Conservation (phyloP, 2,113 vertebrate species). For the Sciurus niger region DNA sequence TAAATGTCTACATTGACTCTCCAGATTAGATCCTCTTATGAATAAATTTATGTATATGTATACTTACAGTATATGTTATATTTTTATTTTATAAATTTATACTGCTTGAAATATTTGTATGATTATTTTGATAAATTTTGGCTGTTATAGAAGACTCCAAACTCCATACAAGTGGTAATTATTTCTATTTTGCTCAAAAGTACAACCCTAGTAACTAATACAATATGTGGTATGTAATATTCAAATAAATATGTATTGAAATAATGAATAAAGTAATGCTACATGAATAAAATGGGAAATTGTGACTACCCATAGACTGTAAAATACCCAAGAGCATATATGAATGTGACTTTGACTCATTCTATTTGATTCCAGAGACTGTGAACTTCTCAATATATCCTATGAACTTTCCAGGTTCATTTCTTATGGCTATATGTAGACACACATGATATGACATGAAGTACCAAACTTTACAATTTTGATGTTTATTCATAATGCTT, state of each 20-base stretch:
- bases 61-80: not conserved
- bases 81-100: not conserved
- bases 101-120: not conserved
- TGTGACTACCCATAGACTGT: not conserved
- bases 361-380: not conserved
- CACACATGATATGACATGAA: not conserved
- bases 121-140: not conserved
- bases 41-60: not conserved
- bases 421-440: not conserved
- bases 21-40: not conserved
- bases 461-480: not conserved
- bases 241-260: not conserved
- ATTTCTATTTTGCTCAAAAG: not conserved
- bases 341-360: not conserved
- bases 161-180: not conserved
- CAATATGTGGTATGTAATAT: not conserved
- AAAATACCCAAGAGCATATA: not conserved
- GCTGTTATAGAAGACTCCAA: not conserved
- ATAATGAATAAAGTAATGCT: not conserved
- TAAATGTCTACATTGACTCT: fast-evolving
- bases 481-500: not conserved
- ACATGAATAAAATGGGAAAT: not conserved
- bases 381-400: not conserved
- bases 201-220: not conserved
- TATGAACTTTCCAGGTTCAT: not conserved